Evolutionary conservation across 1,140 invertebrate genomes (phyloP).

Genomic region (Gryllus bimaculatus): DNA sequence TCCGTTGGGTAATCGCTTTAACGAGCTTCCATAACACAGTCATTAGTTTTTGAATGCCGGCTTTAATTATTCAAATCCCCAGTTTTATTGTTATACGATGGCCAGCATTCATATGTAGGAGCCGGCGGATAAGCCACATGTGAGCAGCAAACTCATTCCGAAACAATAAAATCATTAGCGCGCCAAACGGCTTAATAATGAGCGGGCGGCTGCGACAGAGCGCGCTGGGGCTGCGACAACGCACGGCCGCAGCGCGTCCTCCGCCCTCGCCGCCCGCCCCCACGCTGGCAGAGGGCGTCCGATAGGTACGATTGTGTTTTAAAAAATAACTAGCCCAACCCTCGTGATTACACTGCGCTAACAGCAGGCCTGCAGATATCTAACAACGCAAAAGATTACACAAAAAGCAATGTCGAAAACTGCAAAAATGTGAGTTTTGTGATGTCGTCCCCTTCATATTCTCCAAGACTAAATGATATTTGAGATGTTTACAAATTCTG

Average conservation of each 20-base stretch:
- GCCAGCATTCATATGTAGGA: neutral
- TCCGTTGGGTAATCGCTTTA: neutral
- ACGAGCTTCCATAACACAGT: neutral
- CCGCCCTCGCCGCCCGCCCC: no score
- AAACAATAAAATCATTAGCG: neutral
- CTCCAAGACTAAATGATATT: no score
- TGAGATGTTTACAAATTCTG: no score
- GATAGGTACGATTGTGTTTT: neutral
- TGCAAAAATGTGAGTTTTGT: no score
- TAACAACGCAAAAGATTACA: no score
- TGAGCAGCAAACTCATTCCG: neutral
- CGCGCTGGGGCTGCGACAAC: no score
- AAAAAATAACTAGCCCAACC: neutral
- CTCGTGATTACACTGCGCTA: no score
- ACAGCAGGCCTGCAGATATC: no score
- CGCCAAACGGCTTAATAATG: neutral
- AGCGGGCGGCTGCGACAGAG: neutral
- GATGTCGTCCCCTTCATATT: no score
- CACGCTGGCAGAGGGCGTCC: no score
- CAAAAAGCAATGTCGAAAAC: no score
- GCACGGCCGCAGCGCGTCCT: no score
- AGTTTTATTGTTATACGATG: neutral
- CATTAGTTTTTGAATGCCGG: neutral
- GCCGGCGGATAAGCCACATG: neutral
- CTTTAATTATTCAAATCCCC: constrained; percentile 1